Base-by-base conservation (phyloP, 2,888 invertebrate genomes). In the Dolichopus griseipennis region DNA sequence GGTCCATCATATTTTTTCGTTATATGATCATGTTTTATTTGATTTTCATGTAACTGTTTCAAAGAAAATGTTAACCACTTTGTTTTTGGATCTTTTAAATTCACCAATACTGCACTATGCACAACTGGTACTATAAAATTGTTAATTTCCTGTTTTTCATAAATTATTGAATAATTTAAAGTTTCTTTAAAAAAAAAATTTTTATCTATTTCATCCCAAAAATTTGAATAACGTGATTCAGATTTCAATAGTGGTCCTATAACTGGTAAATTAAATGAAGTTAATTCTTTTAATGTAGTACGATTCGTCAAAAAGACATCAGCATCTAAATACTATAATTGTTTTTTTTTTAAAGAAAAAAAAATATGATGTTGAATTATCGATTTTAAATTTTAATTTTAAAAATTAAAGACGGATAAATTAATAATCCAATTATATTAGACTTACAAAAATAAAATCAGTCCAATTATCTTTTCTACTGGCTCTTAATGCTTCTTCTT, bases 191-290 rank as follows among this genome's bases (percentile, higher is more conserved):
- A 94, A 78, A 96, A 92, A 77, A 90, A 95, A 70, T 90, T 86
- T 0, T 87, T 84, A 0, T 91, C 88, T 92, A 97, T 95, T 6
- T 91, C 97, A 74, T 92, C 91, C 97, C 97, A 98, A 81, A 94
- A 98, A 80, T 98, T 98, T 22, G 95, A 94, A 79, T 97, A 97
- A 52, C 91, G 80, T 15, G 92, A 91, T 69, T 93, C 91, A 0
- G 95, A 92, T 68, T 88, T 84, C 41, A 97, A 82, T 89, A 97
- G 89, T 0, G 97, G 97, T 0, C 95, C 90, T 4, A 90, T 87
- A 12, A 95, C 83, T 4, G 87, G 84, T 18, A 86, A 75, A 61
- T 86, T 83, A 73, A 89, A 87, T 0, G 77, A 76, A 0, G 92
- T 85, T 33, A 95, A 81, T 65, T 83, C 76, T 69, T 84, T 83